Base-by-base conservation (phyloP, 2,888 invertebrate species). In the Mesodorylaimus sp. region DNA sequence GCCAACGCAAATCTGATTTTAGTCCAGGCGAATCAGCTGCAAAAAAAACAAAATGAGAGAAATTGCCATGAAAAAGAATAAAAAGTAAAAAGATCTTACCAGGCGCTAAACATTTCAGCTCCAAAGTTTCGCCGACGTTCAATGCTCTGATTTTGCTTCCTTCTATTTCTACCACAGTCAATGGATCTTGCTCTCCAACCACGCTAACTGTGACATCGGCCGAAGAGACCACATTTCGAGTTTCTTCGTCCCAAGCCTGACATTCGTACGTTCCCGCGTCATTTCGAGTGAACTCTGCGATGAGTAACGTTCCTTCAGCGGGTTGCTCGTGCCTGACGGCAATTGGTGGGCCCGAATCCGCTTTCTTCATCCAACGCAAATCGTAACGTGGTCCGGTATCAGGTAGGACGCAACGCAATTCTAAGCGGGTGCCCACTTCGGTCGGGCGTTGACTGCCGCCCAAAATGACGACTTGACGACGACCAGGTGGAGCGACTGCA, bases 121-220 rank as follows among this genome's bases (percentile, higher is more conserved):
- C 13, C 0, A 77, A 77, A 43, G 74, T 70, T 32, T 74, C 70
- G 52, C 80, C 75, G 48, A 69, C 73, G 2, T 80, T 61, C 23
- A 72, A 68, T 13, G 25, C 78, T 79, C 51, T 74, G 70, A 50
- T 21, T 5, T 19, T n/a, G 21, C n/a, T 21, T 3, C 50, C 50
- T n/a, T 19, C 37, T 19, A 26, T 23, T 2, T 23, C 21, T 25
- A 50, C 28, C 10, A 51, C 32, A 32, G n/a, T 16, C 5, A 21
- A 16, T 3, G n/a, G n/a, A n/a, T n/a, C n/a, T n/a, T n/a, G n/a
- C n/a, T n/a, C n/a, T n/a, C n/a, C n/a, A n/a, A n/a, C n/a, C n/a
- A 39, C 41, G 41, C 10, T 21, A 5, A 39, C 41, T 10, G 10
- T 39, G 41, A 39, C 44, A 27, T 10, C 5, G 24, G 13, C 27